A percentile compares a stretch with the other conserved stretches of the same genome.
Conservation (phyloP, 2,888 invertebrate species). For the Nipponacmea schrenckii region DNA sequence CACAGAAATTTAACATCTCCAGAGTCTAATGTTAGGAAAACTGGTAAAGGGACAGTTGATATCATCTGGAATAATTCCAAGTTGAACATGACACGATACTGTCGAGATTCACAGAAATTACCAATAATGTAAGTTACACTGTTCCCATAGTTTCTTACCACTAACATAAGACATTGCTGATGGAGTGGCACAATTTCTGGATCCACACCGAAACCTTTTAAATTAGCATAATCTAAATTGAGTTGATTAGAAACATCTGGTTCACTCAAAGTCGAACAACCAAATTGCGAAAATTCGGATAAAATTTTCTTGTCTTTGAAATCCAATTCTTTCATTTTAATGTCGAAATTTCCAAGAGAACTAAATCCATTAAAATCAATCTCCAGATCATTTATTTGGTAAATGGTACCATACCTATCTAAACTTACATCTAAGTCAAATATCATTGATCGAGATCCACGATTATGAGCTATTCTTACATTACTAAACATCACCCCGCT, state of each 20-base stretch:
- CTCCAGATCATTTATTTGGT: not conserved
- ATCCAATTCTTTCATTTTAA: not conserved
- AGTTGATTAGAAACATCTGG: not conserved
- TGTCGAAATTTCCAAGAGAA: not conserved
- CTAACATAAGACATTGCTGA: conserved; percentile 19
- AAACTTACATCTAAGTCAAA: conserved; percentile 16
- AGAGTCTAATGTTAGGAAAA: conserved; percentile 9
- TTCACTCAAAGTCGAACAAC: not conserved
- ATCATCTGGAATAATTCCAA: conserved; percentile 20
- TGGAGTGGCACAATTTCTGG: conserved; percentile 13
- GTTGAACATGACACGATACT: conserved; percentile 18
- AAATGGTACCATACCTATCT: not conserved
- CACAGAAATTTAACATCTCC: conserved; percentile 12
- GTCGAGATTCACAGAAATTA: conserved; percentile 19
- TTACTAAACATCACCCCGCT: conserved; percentile 16
- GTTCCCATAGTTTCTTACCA: conserved; percentile 20
- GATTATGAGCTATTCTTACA: conserved; percentile 9
- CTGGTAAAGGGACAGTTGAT: conserved; percentile 13
- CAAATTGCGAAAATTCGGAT: not conserved
- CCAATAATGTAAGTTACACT: conserved; percentile 20
- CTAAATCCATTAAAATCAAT: not conserved
- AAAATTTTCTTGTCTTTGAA: not conserved
- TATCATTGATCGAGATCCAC: not conserved
- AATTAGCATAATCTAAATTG: not conserved
- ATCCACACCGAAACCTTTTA: conserved; percentile 10